Evolutionary conservation across 2,888 invertebrate species (phyloP).

Genomic region (Papilio elwesi): DNA sequence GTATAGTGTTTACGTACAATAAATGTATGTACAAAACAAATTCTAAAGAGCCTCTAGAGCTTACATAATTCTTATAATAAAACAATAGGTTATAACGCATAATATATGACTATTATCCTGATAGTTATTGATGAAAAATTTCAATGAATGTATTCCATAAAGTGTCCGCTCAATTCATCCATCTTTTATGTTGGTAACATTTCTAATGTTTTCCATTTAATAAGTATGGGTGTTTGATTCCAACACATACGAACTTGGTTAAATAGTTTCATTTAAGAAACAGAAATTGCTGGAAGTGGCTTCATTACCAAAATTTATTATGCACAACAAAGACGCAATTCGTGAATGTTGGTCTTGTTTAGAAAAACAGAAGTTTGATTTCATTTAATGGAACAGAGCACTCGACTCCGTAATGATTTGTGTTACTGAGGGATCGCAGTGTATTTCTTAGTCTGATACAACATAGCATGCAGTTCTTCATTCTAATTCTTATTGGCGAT

Average conservation of each 20-base stretch:
- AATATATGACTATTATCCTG: neutral
- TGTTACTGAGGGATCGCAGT: constrained; percentile 45
- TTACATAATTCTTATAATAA: neutral
- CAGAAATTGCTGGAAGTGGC: neutral
- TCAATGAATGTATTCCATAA: neutral
- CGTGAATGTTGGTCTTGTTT: neutral
- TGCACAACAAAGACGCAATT: constrained; percentile 13
- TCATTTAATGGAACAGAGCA: constrained; percentile 34
- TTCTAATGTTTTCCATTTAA: constrained; percentile 55
- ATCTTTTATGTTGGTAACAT: constrained; percentile 54
- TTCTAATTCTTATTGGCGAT: constrained; percentile 64
- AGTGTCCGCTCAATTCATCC: constrained; percentile 34
- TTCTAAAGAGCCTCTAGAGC: neutral
- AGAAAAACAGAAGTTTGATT: constrained; percentile 11
- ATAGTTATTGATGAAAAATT: constrained; percentile 8
- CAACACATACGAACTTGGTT: constrained; percentile 36
- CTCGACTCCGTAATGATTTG: constrained; percentile 46
- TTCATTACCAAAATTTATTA: neutral
- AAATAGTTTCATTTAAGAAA: constrained; percentile 6
- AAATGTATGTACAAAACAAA: neutral
- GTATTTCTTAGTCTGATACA: constrained; percentile 46
- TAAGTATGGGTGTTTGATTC: constrained; percentile 46
- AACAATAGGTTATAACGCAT: neutral
- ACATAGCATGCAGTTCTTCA: constrained; percentile 52
- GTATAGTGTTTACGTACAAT: neutral